A percentile compares a stretch with the other conserved stretches of the same genome.
These are phyloP conservation scores for Brachystomella parvula DNA, from an alignment of 1,140 invertebrate genomes.

Conservation along the genomic window DNA sequence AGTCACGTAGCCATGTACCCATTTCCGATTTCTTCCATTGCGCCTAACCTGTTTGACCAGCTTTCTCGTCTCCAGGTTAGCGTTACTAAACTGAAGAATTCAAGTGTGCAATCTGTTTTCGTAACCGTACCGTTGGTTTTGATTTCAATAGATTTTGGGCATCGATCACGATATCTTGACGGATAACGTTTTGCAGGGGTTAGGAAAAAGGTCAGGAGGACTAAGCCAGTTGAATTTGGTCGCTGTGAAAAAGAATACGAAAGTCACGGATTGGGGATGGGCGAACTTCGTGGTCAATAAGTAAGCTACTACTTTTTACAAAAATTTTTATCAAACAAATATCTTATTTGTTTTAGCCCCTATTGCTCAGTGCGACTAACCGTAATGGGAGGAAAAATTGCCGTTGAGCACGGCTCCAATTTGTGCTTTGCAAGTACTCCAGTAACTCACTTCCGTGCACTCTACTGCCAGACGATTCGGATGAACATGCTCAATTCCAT, in stretches of 20 bases:
- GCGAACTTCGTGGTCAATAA: constrained; percentile 19
- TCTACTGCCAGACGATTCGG: constrained; percentile 24
- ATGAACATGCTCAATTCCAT: constrained; percentile 28
- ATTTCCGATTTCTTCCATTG: background rate
- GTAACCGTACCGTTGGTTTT: background rate
- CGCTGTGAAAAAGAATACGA: constrained; percentile 18
- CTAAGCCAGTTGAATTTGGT: constrained; percentile 19
- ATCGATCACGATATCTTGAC: constrained; percentile 26
- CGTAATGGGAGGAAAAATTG: constrained; percentile 10
- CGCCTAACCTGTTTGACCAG: background rate
- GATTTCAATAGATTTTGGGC: constrained; percentile 25
- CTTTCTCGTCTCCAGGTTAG: constrained; percentile 21
- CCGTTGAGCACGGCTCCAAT: constrained; percentile 24
- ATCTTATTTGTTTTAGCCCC: constrained; percentile 19
- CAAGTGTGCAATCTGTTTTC: background rate
- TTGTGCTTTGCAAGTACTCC: constrained; percentile 19
- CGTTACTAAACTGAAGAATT: background rate
- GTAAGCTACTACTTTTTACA: constrained; percentile 21
- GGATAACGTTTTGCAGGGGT: constrained; percentile 19
- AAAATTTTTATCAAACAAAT: constrained; percentile 10
- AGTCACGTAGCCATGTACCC: background rate
- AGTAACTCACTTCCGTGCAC: constrained; percentile 28
- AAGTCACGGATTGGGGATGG: constrained; percentile 27
- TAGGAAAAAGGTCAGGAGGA: constrained; percentile 18
- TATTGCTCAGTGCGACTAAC: constrained; percentile 25